A percentile compares a stretch with the other conserved stretches of the same genome.
phyloP scores from a whole-genome alignment of 1,140 invertebrate species.

The Drosophila arawakana region DNA sequence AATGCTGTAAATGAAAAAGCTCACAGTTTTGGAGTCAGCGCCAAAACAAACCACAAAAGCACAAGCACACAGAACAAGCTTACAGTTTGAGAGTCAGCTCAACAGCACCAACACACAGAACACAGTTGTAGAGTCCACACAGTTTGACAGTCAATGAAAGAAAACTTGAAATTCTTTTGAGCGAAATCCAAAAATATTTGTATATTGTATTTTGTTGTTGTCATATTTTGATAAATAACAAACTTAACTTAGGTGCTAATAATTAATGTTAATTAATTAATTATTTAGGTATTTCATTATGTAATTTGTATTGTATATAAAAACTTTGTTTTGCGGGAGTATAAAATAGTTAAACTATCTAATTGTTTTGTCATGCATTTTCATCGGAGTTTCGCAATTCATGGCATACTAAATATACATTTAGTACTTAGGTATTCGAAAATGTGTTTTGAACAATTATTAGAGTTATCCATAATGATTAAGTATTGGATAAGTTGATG shows the following conservation, averaged over 20 bases:
- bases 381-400: constrained; percentile 57
- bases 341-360: constrained; percentile 81
- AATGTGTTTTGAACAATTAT: constrained; percentile 44
- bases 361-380: constrained; percentile 59
- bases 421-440: constrained; percentile 27
- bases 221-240: constrained; percentile 78
- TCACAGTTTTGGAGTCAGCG: constrained; percentile 18
- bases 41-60: background rate
- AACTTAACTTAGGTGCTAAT: constrained; percentile 78
- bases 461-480: constrained; percentile 35
- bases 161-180: constrained; percentile 50
- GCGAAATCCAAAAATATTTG: constrained; percentile 79
- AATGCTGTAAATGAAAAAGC: constrained; percentile 2
- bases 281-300: constrained; percentile 20
- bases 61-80: constrained; percentile 8
- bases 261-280: constrained; percentile 55
- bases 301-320: constrained; percentile 43
- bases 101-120: too few species aligned
- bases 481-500: constrained; percentile 12
- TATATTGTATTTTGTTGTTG: constrained; percentile 62
- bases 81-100: background rate
- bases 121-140: constrained; percentile 2
- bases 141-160: constrained; percentile 21
- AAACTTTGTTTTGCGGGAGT: constrained; percentile 59
- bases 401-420: constrained; percentile 33